Evolutionary conservation across 2,797 vertebrate species (phyloP), one percentile per base, ranked within the genome.

Genomic region (Chaenodraco wilsoni): DNA sequence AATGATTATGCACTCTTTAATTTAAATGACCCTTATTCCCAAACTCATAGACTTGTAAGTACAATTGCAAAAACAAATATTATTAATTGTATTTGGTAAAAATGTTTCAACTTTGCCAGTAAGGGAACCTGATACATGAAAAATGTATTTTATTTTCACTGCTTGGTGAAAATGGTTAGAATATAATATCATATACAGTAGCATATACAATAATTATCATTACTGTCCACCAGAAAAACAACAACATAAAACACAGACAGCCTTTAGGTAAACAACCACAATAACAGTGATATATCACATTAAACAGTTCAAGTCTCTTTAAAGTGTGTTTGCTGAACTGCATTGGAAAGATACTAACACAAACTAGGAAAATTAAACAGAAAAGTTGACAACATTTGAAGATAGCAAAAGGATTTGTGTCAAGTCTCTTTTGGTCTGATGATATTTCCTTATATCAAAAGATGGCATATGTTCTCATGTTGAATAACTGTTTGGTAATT

Each of bases 141-240:
- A 27, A 5, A 27, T 27, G 27, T 27, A 27, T 55, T 74, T 72
- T 12, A 3, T 40, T 78, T 56, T 50, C n/a, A 37, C 0, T 61
- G 12, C n/a, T 37, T 37, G 33, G 33, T 37, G 33, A 37, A 37
- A 37, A 9, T 37, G 33, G 8, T 37, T 37, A 37, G 33, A 37
- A 37, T 37, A 37, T 37, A 9, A 37, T 27, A 27, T 27, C 27
- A 27, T 27, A 27, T 27, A 27, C 4, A 27, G 27, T 27, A 27
- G 27, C 27, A 27, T 27, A 5, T 37, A 37, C 33, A 37, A 37
- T 37, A 37, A 7, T 37, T 9, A 37, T 7, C 33, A 6, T 37
- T 37, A 9, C 8, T 37, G 33, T 37, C 33, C 7, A 37, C 33
- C 33, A 37, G 33, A 37, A 6, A 37, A 37, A 37, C 33, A 9